Conservation (phyloP, 2,797 vertebrate species). For the Anisognathus igniventris region DNA sequence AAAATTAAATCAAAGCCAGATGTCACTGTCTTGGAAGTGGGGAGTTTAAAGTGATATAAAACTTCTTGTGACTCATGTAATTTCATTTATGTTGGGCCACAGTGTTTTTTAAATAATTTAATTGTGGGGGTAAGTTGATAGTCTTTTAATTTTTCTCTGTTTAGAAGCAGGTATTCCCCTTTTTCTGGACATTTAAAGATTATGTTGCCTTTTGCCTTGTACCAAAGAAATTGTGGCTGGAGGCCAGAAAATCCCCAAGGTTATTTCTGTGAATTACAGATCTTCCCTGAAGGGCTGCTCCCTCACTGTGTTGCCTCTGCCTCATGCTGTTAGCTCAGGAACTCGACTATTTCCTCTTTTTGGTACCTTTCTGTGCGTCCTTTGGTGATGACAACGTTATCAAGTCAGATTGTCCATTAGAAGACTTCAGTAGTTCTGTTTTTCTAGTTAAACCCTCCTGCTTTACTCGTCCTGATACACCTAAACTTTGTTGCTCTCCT, state of each 20-base stretch:
- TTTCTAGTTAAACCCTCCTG: not conserved
- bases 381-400: not conserved
- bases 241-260: not conserved
- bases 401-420: not conserved
- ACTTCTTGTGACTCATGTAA: not conserved
- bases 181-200: not conserved
- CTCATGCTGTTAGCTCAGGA: not conserved
- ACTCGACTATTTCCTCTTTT: fast-evolving
- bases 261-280: not conserved
- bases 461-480: not conserved
- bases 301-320: not conserved
- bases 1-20: not conserved
- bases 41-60: not conserved
- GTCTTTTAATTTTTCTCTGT: not conserved
- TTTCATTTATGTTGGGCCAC: not conserved
- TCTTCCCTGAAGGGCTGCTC: not conserved
- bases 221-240: not conserved
- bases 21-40: not conserved
- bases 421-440: not conserved
- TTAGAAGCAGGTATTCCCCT: not conserved
- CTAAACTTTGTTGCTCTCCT: not conserved
- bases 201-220: not conserved
- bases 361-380: not conserved
- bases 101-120: not conserved
- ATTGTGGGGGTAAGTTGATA: not conserved